Evolutionary conservation across 2,113 vertebrate species (phyloP), one percentile per base, ranked within the genome.

Genomic region (Struthio camelus): DNA sequence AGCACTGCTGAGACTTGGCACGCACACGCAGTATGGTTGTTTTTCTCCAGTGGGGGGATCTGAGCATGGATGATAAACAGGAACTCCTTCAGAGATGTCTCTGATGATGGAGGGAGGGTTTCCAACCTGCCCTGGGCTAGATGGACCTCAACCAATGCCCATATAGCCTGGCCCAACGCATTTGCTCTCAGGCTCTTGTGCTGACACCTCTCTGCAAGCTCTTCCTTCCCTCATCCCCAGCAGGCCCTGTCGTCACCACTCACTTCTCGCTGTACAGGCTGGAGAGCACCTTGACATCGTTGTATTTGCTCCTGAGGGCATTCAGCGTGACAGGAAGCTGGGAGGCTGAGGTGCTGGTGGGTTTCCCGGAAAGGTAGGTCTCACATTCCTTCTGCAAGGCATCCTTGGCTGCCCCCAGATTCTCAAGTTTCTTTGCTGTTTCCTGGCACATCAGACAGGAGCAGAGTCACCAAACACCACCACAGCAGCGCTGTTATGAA

Each of bases 191-290:
- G 10, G 42, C 32, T 67, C 86, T 56, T 92, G 38, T 71, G 40
- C 32, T 59, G 69, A 66, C 58, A 66, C 36, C 18, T 62, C 48
- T 53, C 27, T 24, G n/a, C 58, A 58, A 95, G 27, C 9, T 64
- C 38, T 73, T 85, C 66, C 53, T 56, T 14, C 85, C 80, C 79
- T 78, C 62, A 10, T 3, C 38, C 93, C 66, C 81, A 46, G 20
- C 69, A 61, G 38, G 25, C 56, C 11, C 51, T 51, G 32, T 16
- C 15, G 20, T 12, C 22, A 20, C 34, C 79, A 97, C 98, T 97
- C 98, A 99, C 99, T 99, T 99, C 94, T 99, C 98, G 2, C 90
- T 97, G 53, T 98, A 99, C 89, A 99, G 99, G 80, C 96, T 97
- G 91, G 98, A 98, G 27, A 99, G 99, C 40, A 89, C 96, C 14